These are phyloP conservation scores for Clarias macrocephalus DNA, from an alignment of 2,113 vertebrate genomes.

Conservation along the genomic window DNA sequence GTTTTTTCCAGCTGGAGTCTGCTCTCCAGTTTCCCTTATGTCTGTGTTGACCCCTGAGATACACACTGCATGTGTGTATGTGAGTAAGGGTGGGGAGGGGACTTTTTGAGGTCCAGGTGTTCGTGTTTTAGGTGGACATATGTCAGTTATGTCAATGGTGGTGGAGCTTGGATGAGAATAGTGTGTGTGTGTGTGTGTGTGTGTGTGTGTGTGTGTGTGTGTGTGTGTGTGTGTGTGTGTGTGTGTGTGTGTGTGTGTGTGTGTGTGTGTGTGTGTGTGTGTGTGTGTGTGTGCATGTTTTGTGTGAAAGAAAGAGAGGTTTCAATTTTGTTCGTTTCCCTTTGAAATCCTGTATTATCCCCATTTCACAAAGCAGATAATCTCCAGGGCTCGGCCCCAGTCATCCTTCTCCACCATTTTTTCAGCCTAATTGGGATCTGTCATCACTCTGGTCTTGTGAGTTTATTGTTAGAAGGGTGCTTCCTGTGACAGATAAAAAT, in stretches of 20 bases:
- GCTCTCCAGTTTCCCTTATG: slow-evolving; percentile 73
- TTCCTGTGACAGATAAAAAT: slow-evolving; percentile 54
- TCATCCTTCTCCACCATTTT: slow-evolving; percentile 21
- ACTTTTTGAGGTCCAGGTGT: slow-evolving; percentile 78
- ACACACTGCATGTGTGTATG: slow-evolving; percentile 56
- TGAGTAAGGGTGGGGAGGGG: not conserved
- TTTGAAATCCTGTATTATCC: not conserved
- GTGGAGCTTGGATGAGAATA: slow-evolving; percentile 54
- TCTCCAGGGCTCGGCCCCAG: slow-evolving; percentile 18
- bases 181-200: not conserved
- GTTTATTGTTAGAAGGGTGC: slow-evolving; percentile 55
- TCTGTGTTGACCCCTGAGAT: slow-evolving; percentile 75
- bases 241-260: not conserved
- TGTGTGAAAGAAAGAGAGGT: not conserved
- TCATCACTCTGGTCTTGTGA: slow-evolving; percentile 45
- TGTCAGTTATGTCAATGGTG: slow-evolving; percentile 87
- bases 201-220: not conserved
- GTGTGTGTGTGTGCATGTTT: not conserved
- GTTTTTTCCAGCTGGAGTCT: slow-evolving; percentile 80
- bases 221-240: not conserved
- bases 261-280: not conserved
- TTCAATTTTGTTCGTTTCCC: not conserved
- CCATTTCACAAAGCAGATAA: not conserved
- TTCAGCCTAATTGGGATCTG: slow-evolving; percentile 47
- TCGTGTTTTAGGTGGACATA: slow-evolving; percentile 83